Conservation (phyloP, 2,797 vertebrate species). For the Phalloptychus januarius region DNA sequence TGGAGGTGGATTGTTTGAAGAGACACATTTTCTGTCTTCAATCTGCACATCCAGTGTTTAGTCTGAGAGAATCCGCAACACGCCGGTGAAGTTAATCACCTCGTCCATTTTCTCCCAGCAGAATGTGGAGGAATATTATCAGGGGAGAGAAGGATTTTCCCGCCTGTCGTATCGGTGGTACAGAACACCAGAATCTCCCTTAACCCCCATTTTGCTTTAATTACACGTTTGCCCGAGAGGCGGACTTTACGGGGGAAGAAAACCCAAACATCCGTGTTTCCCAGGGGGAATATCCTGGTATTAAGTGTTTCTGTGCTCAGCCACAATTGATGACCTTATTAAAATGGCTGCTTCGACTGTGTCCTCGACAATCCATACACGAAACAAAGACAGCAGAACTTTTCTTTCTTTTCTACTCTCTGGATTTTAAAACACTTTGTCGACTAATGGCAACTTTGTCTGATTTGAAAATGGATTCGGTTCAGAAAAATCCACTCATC, state of each 20-base stretch:
- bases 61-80: conserved; percentile 55
- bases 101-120: conserved; percentile 54
- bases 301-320: conserved; percentile 30
- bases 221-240: conserved; percentile 51
- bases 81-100: conserved; percentile 71
- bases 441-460: conserved; percentile 8
- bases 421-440: conserved; percentile 8
- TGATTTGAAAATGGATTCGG: background rate
- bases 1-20: conserved; percentile 57
- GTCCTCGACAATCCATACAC: conserved; percentile 21
- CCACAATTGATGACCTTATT: conserved; percentile 49
- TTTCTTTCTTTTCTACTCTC: conserved; percentile 13
- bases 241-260: conserved; percentile 4
- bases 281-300: conserved; percentile 32
- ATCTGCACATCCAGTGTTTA: conserved; percentile 53
- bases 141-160: conserved; percentile 45
- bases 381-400: conserved; percentile 1
- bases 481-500: background rate
- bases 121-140: conserved; percentile 52
- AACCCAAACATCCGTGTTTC: conserved; percentile 51
- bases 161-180: conserved; percentile 42
- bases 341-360: conserved; percentile 13
- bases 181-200: conserved; percentile 40
- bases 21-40: conserved; percentile 61
- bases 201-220: conserved; percentile 62